These are phyloP conservation scores for Galemys pyrenaicus DNA, from an alignment of 2,113 vertebrate genomes.

Conservation along the genomic window DNA sequence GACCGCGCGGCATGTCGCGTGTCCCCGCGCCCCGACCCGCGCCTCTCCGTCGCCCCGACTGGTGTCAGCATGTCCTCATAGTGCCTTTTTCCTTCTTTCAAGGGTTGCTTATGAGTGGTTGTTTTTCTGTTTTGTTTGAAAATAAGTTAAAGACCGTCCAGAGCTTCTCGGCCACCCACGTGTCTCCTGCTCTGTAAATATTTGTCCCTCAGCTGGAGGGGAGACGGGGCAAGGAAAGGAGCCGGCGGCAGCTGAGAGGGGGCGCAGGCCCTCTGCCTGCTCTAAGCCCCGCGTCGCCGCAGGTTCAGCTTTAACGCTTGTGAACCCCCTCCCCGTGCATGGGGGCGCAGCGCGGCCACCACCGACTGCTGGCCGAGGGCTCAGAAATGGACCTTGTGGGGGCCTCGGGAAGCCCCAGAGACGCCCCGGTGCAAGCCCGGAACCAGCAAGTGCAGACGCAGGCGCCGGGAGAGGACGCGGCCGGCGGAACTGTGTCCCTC, in stretches of 20 bases:
- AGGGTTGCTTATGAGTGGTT: constrained; percentile 61
- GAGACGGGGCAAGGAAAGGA: constrained; percentile 30
- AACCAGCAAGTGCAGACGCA: constrained; percentile 68
- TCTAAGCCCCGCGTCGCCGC: background rate
- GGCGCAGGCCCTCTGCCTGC: background rate
- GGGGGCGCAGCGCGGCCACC: background rate
- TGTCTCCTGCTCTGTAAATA: constrained; percentile 82
- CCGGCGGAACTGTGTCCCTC: constrained; percentile 52
- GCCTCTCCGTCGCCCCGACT: constrained; percentile 44
- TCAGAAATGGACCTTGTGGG: background rate
- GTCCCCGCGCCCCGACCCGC: too few species aligned
- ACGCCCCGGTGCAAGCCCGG: constrained; percentile 58
- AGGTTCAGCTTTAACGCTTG: constrained; percentile 80
- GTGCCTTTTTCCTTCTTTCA: constrained; percentile 86
- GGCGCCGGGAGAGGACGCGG: constrained; percentile 63
- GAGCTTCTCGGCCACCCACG: constrained; percentile 79
- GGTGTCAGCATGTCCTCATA: constrained; percentile 83
- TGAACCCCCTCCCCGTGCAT: background rate
- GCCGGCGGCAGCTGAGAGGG: constrained; percentile 30
- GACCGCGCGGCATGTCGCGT: background rate
- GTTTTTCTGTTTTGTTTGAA: constrained; percentile 77
- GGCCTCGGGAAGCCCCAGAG: background rate
- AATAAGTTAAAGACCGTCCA: constrained; percentile 83
- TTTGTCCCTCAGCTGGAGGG: constrained; percentile 19
- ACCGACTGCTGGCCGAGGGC: background rate